Conservation (phyloP, 2,888 invertebrate genomes). For the Drosophila setosimentum region DNA sequence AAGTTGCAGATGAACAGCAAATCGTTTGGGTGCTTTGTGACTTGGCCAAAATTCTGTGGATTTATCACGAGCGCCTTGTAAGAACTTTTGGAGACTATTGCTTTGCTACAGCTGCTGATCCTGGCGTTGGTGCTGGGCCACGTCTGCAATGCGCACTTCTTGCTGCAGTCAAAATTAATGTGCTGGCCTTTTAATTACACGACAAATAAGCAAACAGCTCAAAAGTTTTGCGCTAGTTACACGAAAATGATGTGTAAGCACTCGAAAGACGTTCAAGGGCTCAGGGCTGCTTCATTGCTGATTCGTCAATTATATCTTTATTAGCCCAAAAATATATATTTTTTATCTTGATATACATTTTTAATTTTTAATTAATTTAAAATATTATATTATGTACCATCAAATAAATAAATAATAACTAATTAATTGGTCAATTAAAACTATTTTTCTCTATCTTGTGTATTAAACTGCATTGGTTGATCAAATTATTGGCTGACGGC, state of each 20-base stretch:
- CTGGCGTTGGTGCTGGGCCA: conserved; percentile 22
- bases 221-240: conserved; percentile 56
- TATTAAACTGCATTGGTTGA: background rate
- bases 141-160: conserved; percentile 71
- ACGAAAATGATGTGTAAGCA: conserved; percentile 29
- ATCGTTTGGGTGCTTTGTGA: conserved; percentile 40
- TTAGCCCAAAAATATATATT: background rate
- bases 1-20: conserved; percentile 63
- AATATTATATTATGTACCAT: too few species aligned
- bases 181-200: conserved; percentile 76
- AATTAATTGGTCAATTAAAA: background rate
- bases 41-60: conserved; percentile 55
- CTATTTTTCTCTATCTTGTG: background rate
- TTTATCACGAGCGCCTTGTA: conserved; percentile 68
- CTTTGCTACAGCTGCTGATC: conserved; percentile 4
- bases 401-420: too few species aligned
- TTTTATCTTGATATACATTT: background rate
- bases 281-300: conserved; percentile 11
- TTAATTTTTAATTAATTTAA: too few species aligned
- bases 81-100: conserved; percentile 30
- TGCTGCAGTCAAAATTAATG: conserved; percentile 73
- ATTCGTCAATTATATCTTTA: background rate
- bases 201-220: conserved; percentile 74
- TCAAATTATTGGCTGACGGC: background rate
- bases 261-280: conserved; percentile 10